These are phyloP conservation scores for Ctenopoma kingsleyae DNA, from an alignment of 2,797 vertebrate species.

Conservation along the genomic window DNA sequence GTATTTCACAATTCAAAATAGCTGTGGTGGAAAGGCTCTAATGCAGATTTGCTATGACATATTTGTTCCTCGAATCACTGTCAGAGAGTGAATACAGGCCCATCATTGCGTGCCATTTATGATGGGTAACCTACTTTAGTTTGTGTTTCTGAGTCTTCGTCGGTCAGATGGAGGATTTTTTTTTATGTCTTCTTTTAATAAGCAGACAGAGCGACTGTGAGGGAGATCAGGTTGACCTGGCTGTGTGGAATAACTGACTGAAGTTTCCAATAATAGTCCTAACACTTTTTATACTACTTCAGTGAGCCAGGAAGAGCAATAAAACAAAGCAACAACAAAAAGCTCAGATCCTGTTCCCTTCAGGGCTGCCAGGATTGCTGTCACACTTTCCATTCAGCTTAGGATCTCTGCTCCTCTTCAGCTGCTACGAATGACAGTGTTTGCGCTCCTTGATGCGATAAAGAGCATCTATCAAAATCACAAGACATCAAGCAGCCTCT, in stretches of 20 bases:
- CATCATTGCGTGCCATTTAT: conserved; percentile 19
- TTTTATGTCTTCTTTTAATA: conserved; percentile 57
- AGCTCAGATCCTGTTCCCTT: conserved; percentile 33
- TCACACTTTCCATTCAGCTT: conserved; percentile 53
- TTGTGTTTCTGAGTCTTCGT: conserved; percentile 23
- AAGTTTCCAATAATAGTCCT: conserved; percentile 56
- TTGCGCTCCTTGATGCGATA: conserved; percentile 28
- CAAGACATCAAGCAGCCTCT: conserved; percentile 30
- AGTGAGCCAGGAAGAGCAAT: conserved; percentile 36
- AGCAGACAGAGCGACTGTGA: conserved; percentile 41
- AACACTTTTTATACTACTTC: conserved; percentile 38
- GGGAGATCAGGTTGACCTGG: conserved; percentile 50
- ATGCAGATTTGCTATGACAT: conserved; percentile 54
- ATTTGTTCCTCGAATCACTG: conserved; percentile 37
- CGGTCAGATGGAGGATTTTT: conserved; percentile 43
- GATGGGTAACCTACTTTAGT: conserved; percentile 57
- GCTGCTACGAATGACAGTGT: conserved; percentile 17
- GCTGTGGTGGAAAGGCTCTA: background rate
- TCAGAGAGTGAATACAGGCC: conserved; percentile 28
- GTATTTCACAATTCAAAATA: conserved; percentile 21
- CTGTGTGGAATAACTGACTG: conserved; percentile 66
- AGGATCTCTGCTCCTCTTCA: conserved; percentile 14
- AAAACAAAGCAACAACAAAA: conserved; percentile 53
- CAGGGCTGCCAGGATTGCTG: conserved; percentile 29
- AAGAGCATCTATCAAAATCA: conserved; percentile 42